These are phyloP conservation scores for Baronia brevicornis DNA, from an alignment of 2,888 invertebrate genomes.

Conservation along the genomic window DNA sequence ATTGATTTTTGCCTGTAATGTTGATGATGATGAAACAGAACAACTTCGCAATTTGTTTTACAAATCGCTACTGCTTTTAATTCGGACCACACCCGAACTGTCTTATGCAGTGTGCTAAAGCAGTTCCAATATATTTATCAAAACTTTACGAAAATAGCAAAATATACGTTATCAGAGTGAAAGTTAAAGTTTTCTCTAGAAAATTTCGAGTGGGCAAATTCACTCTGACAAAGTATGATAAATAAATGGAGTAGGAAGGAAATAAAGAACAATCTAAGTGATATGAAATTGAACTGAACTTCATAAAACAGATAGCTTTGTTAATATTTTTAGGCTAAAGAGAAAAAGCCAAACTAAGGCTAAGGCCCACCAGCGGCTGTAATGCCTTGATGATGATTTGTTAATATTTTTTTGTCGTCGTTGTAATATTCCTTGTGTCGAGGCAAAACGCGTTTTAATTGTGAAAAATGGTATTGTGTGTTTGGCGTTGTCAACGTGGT, in stretches of 20 bases:
- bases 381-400: too few species aligned
- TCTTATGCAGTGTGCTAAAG: constrained; percentile 1
- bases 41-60: background rate
- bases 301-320: too few species aligned
- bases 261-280: background rate
- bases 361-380: too few species aligned
- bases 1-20: too few species aligned
- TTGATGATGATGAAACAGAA: too few species aligned
- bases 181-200: constrained; percentile 5
- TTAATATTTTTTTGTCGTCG: too few species aligned
- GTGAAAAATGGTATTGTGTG: too few species aligned
- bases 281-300: background rate
- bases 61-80: constrained; percentile 1
- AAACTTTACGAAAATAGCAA: constrained; percentile 12
- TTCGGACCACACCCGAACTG: background rate
- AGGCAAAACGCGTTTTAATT: too few species aligned
- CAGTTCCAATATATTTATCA: constrained; percentile 13
- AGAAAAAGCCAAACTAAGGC: background rate
- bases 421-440: too few species aligned
- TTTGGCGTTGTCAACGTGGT: too few species aligned
- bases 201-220: constrained; percentile 1
- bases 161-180: constrained; percentile 8
- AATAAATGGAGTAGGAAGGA: background rate
- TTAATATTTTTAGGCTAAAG: too few species aligned
- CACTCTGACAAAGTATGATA: background rate